Evolutionary conservation across 2,797 vertebrate genomes (phyloP).

Genomic region (Tragelaphus oryx): DNA sequence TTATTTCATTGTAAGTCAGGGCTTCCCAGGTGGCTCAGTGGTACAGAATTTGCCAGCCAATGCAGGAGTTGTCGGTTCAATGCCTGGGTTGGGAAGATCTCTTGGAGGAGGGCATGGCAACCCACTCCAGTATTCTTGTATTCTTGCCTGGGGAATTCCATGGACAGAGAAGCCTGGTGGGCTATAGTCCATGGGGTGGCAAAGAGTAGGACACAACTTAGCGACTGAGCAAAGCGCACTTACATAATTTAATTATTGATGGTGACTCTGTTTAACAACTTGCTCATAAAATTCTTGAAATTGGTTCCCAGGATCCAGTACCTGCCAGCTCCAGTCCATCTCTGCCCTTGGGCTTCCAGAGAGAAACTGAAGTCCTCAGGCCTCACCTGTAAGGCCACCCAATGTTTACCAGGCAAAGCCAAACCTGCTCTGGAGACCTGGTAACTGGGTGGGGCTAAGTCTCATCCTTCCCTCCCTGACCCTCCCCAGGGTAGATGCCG

Average conservation of each 20-base stretch:
- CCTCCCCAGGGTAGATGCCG: too few species aligned
- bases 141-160: neutral
- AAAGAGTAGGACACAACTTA: neutral
- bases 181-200: neutral
- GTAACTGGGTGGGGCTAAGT: neutral
- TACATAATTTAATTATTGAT: neutral
- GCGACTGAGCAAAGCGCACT: neutral
- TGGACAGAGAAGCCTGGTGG: neutral
- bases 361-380: neutral
- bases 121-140: neutral
- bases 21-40: neutral
- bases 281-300: neutral
- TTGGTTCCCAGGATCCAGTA: neutral
- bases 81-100: neutral
- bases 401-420: neutral
- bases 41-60: neutral
- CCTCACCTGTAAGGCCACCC: neutral
- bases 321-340: accelerated
- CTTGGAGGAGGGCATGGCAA: neutral
- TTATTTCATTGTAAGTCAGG: neutral
- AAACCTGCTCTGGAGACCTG: neutral
- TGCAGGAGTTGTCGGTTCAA: neutral
- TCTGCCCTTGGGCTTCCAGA: accelerated
- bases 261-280: neutral
- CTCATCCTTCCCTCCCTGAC: too few species aligned